Evolutionary conservation across 2,888 invertebrate genomes (phyloP).

Genomic region (Watsonalla binaria): DNA sequence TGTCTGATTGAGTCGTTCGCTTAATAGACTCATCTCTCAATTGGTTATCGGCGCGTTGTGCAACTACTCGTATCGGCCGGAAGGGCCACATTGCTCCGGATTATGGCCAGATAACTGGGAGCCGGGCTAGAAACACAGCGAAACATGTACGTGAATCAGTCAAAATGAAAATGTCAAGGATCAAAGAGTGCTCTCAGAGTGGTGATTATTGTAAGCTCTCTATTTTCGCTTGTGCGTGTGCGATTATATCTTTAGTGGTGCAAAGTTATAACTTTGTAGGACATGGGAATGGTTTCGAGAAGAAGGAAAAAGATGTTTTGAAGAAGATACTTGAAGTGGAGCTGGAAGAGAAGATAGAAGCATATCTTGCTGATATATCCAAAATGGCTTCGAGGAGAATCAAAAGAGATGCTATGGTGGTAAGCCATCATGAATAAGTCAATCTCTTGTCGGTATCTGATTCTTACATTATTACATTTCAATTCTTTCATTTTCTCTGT

Average conservation of each 20-base stretch:
- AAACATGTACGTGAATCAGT: slow-evolving; percentile 8
- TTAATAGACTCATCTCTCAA: slow-evolving; percentile 54
- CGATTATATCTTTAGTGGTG: slow-evolving; percentile 53
- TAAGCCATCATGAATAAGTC: slow-evolving; percentile 24
- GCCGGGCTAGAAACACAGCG: slow-evolving; percentile 9
- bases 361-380: slow-evolving; percentile 40
- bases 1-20: slow-evolving; percentile 52
- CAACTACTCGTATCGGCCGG: slow-evolving; percentile 62
- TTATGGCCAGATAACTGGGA: slow-evolving; percentile 55
- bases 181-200: slow-evolving; percentile 13
- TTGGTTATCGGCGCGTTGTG: slow-evolving; percentile 66
- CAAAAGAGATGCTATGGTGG: slow-evolving; percentile 68
- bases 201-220: slow-evolving; percentile 40
- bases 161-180: slow-evolving; percentile 26
- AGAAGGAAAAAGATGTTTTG: slow-evolving; percentile 33
- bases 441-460: no score
- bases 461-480: no score
- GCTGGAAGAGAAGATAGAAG: slow-evolving; percentile 50
- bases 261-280: slow-evolving; percentile 52
- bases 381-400: slow-evolving; percentile 34
- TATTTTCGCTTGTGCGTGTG: slow-evolving; percentile 55
- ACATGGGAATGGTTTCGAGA: slow-evolving; percentile 27
- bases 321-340: slow-evolving; percentile 46
- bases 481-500: no score
- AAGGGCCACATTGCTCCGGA: slow-evolving; percentile 62